Evolutionary conservation across 2,888 invertebrate species (phyloP).

Genomic region (Stenotaenia linearis): DNA sequence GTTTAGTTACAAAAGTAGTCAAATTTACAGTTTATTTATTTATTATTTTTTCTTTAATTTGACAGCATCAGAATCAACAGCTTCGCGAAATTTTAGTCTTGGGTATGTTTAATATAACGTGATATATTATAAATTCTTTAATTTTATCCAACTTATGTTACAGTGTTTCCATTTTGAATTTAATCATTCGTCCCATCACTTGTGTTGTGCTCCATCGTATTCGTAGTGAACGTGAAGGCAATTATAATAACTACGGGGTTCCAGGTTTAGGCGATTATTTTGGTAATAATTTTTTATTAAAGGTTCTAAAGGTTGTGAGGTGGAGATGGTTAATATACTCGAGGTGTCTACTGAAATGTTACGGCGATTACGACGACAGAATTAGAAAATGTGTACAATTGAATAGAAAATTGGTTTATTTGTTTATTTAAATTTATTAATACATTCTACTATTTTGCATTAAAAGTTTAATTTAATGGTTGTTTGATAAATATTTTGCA

Average conservation of each 20-base stretch:
- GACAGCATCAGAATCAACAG: no score
- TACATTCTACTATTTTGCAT: no score
- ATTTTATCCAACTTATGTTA: not conserved
- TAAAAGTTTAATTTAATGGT: no score
- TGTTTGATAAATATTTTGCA: no score
- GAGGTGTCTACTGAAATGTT: not conserved
- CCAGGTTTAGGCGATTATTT: conserved; percentile 32
- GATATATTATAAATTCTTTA: not conserved
- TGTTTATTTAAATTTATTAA: not conserved
- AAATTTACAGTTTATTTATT: not conserved
- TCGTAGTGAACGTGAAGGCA: conserved; percentile 30
- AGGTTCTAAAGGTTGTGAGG: not conserved
- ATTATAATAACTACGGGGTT: conserved; percentile 30
- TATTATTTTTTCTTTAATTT: not conserved
- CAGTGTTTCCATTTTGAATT: conserved; percentile 28
- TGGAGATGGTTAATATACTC: not conserved
- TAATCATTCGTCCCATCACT: conserved; percentile 22
- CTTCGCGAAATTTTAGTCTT: not conserved
- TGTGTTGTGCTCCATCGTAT: conserved; percentile 32
- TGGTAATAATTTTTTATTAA: conserved; percentile 8
- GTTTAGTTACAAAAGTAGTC: not conserved
- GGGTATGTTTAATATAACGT: not conserved
- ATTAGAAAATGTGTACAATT: not conserved
- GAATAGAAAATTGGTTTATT: not conserved
- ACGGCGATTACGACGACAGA: not conserved